A percentile compares a stretch with the other conserved stretches of the same genome.
Evolutionary conservation across 2,113 vertebrate species (phyloP).

Genomic region (Tympanuchus pallidicinctus): DNA sequence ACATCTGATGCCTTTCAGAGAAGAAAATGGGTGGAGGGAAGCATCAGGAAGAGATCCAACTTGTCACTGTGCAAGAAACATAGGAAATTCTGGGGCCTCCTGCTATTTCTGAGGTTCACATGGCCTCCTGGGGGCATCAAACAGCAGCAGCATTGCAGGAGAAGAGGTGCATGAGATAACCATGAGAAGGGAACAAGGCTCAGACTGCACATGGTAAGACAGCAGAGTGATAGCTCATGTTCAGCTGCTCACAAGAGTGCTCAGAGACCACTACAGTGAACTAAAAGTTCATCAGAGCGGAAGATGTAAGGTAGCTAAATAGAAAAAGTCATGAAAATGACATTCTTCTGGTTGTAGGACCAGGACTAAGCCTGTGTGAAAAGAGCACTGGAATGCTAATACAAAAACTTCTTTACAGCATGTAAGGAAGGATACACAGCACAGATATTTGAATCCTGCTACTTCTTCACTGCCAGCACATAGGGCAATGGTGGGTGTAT

Average conservation of each 20-base stretch:
- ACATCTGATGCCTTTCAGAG: background rate
- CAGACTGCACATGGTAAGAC: background rate
- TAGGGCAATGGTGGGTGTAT: background rate
- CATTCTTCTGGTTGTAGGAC: background rate
- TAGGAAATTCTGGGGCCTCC: background rate
- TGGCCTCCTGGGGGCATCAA: background rate
- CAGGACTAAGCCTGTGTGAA: background rate
- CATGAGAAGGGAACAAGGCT: background rate
- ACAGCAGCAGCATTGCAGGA: background rate
- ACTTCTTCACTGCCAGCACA: background rate
- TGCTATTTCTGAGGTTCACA: background rate
- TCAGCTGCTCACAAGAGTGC: background rate
- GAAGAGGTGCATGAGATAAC: background rate
- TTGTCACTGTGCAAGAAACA: rapidly evolving
- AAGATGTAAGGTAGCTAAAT: background rate
- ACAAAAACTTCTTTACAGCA: background rate
- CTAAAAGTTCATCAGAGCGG: background rate
- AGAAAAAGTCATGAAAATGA: background rate
- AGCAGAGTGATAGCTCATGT: background rate
- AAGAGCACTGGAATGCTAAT: background rate
- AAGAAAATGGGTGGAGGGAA: background rate
- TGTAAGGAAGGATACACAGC: rapidly evolving
- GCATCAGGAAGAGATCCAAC: background rate
- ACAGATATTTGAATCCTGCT: background rate
- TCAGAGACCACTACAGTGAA: background rate